These are phyloP conservation scores for Fregata magnificens DNA, from an alignment of 2,113 vertebrate species.

Conservation along the genomic window DNA sequence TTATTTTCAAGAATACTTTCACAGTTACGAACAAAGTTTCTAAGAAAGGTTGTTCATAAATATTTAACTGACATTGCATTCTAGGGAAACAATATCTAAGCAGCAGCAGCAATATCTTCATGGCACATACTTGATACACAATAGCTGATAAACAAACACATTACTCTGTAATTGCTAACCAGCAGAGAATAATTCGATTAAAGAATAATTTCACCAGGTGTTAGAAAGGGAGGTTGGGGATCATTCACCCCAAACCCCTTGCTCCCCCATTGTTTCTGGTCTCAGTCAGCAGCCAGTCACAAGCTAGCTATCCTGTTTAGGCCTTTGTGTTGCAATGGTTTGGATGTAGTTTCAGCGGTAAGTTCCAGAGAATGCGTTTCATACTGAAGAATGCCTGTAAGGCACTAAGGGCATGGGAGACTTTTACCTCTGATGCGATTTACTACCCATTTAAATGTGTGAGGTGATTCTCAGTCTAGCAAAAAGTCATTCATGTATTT, in stretches of 20 bases:
- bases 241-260: neutral
- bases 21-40: neutral
- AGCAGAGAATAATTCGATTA: neutral
- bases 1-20: neutral
- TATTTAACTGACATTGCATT: neutral
- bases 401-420: too few species aligned
- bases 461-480: neutral
- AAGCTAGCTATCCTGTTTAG: neutral
- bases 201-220: neutral
- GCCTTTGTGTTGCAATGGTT: fast-evolving
- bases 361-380: fast-evolving
- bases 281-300: neutral
- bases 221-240: neutral
- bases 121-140: neutral
- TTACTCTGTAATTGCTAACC: neutral
- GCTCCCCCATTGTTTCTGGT: neutral
- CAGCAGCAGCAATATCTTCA: neutral
- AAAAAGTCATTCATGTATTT: neutral
- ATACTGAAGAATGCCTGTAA: neutral
- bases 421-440: neutral
- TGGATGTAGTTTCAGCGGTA: neutral
- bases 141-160: neutral
- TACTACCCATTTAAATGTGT: neutral
- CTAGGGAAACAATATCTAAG: neutral
- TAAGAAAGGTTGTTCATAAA: neutral